Base-by-base conservation (phyloP, 2,888 invertebrate genomes). In the Scaptomyza cyrtandrae region DNA sequence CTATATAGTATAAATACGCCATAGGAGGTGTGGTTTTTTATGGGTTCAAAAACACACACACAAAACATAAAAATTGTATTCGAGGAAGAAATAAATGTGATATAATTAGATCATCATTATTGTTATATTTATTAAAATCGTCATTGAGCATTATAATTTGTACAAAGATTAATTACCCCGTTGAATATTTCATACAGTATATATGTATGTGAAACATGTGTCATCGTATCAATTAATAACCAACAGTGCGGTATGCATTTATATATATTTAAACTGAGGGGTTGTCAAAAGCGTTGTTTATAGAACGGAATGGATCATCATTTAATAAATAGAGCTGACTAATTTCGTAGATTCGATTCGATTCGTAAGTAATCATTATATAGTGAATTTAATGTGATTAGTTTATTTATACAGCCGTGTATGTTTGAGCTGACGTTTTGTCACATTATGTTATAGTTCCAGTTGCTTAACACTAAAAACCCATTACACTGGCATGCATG, bases 201-300 rank as follows among this genome's bases (percentile, higher is more conserved):
- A 24, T 3, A 3, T 59, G 2, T 33, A 29, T 57, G 45, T 50
- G 37, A 71, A 60, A 80, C 58, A 72, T 69, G 63, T 83, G 88
- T 81, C 86, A 85, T 79, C 82, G 66, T 68, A 67, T 68, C 75
- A 87, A 83, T 87, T 85, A 85, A 83, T 75, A 78, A 57, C 63
- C 43, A 9, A n/a, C 33, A 33, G 13, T 71, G 59, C 54, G 63
- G 14, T 60, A 37, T 68, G 54, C 48, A 69, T 70, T 52, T 56
- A 52, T 72, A 54, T 24, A 24, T 5, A 78, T 45, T 45, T 56
- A 24, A 73, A 50, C 62, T 27, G 54, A 48, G 45, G 41, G 75
- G 65, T n/a, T 61, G 72, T 50, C 65, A 56, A 29, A 58, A 59
- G 56, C 41, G 69, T 57, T 46, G 57, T 67, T 5, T 31, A 55